Conservation (phyloP, 1,140 invertebrate species). For the Brachionus plicatilis region DNA sequence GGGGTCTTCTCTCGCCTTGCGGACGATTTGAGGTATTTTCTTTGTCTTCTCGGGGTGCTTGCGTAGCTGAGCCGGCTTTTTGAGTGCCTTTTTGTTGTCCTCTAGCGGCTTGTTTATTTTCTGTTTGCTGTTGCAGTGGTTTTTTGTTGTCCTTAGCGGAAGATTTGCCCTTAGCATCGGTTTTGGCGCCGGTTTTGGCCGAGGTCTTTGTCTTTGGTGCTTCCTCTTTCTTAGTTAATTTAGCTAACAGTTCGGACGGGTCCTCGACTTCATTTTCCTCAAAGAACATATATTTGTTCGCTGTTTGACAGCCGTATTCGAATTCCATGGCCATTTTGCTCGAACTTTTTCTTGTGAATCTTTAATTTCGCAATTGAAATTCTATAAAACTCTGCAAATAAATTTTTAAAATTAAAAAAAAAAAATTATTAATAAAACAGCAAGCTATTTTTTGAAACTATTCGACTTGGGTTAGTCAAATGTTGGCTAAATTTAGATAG, state of each 20-base stretch:
- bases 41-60: constrained; percentile 21
- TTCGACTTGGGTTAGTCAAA: not conserved
- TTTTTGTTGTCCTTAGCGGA: not conserved
- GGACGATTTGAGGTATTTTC: constrained; percentile 21
- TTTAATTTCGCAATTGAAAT: constrained; percentile 28
- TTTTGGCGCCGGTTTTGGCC: not conserved
- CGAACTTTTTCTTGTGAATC: not conserved
- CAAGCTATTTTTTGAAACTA: not conserved
- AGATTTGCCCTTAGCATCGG: not conserved
- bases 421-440: not conserved
- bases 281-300: constrained; percentile 38
- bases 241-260: constrained; percentile 30
- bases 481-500: constrained; percentile 17
- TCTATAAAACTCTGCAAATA: constrained; percentile 3
- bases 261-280: constrained; percentile 36
- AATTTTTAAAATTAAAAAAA: not conserved
- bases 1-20: not conserved
- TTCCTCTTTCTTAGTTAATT: constrained; percentile 14
- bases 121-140: constrained; percentile 29
- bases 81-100: not conserved
- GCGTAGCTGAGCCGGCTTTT: not conserved
- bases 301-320: constrained; percentile 38
- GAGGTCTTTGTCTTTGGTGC: not conserved
- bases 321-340: constrained; percentile 31
- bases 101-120: constrained; percentile 30